Evolutionary conservation across 2,113 vertebrate genomes (phyloP).

Genomic region (Galbula dea): DNA sequence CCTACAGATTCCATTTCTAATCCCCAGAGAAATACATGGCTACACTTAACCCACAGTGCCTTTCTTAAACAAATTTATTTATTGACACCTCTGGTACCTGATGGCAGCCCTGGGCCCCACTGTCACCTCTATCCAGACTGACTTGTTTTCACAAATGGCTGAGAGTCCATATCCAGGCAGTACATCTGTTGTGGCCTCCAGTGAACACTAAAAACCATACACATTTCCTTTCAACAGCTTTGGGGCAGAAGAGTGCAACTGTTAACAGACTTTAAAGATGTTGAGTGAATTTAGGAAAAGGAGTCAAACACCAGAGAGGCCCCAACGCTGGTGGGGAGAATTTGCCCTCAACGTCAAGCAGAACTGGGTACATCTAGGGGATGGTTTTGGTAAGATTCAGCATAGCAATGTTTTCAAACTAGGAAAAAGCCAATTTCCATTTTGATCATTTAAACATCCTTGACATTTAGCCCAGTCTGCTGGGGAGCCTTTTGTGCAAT

Average conservation of each 20-base stretch:
- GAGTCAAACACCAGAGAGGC: not conserved
- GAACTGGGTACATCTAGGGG: not conserved
- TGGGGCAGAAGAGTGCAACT: not conserved
- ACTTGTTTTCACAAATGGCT: not conserved
- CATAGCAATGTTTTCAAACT: accelerated
- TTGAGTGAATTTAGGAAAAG: not conserved
- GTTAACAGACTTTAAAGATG: not conserved
- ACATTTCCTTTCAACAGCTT: not conserved
- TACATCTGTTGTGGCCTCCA: not conserved
- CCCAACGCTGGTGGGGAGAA: not conserved
- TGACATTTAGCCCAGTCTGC: not conserved
- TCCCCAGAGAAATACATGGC: not conserved
- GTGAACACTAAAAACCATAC: not conserved
- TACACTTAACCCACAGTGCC: not conserved
- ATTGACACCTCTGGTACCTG: not conserved
- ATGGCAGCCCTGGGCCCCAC: not conserved
- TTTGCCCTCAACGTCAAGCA: not conserved
- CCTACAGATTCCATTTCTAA: not conserved
- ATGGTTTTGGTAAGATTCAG: not conserved
- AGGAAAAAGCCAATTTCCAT: not conserved
- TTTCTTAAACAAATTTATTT: not conserved
- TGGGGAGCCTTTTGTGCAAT: not conserved
- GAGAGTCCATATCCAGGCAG: not conserved
- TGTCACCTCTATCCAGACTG: not conserved
- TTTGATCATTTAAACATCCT: not conserved